Conservation (phyloP, 2,888 invertebrate species). For the Lepidonotus clava region DNA sequence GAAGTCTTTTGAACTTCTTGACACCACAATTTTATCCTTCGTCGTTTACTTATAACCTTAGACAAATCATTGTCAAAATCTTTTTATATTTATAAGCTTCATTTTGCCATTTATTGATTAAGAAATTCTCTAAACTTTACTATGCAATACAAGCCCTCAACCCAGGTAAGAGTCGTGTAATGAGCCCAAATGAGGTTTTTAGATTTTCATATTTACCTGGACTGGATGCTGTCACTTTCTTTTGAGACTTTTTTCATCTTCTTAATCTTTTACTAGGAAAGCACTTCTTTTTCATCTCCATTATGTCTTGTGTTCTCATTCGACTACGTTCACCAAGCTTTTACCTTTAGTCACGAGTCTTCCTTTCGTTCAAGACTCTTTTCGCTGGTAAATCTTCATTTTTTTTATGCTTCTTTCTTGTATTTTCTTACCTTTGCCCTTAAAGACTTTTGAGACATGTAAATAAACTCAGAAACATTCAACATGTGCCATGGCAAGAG, state of each 20-base stretch:
- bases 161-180: conserved; percentile 26
- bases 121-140: conserved; percentile 11
- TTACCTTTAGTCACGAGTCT: background rate
- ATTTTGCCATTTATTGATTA: conserved; percentile 3
- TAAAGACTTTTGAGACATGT: background rate
- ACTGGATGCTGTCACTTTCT: background rate
- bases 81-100: background rate
- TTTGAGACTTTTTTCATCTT: background rate
- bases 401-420: background rate
- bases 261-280: too few species aligned
- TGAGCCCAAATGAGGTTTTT: background rate
- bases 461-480: background rate
- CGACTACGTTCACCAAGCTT: background rate
- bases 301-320: background rate
- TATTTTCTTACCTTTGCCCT: background rate
- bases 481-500: background rate
- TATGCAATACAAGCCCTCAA: conserved; percentile 30
- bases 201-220: background rate
- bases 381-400: background rate
- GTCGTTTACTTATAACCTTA: background rate
- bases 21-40: background rate
- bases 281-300: background rate
- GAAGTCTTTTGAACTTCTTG: background rate
- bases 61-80: background rate
- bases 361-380: background rate